phyloP scores from a whole-genome alignment of 2,888 invertebrate species.

The Chironomus riparius region DNA sequence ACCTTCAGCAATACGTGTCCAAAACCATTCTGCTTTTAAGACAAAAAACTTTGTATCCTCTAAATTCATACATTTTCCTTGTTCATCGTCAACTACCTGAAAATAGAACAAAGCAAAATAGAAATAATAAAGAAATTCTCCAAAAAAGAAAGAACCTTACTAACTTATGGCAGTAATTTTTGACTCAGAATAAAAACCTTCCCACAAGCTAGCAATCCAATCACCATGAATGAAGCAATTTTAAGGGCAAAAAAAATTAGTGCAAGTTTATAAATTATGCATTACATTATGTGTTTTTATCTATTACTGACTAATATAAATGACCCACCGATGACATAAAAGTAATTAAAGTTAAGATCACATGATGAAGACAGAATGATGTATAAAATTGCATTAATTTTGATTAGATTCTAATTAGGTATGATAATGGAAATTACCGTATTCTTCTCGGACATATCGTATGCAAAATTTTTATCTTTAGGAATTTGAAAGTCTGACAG shows the following conservation, averaged over 20 bases:
- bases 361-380: background rate
- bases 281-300: background rate
- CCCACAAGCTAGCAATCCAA: background rate
- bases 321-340: too few species aligned
- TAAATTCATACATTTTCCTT: slow-evolving; percentile 43
- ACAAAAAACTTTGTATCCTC: slow-evolving; percentile 60
- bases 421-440: background rate
- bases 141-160: background rate
- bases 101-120: slow-evolving; percentile 17
- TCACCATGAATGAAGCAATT: background rate
- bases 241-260: background rate
- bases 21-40: slow-evolving; percentile 94
- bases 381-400: background rate
- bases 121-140: slow-evolving; percentile 3
- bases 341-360: too few species aligned
- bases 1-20: slow-evolving; percentile 43
- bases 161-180: background rate
- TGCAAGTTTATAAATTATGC: background rate
- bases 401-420: background rate
- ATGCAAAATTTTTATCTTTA: background rate
- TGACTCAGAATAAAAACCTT: background rate
- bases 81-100: slow-evolving; percentile 83
- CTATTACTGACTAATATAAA: too few species aligned
- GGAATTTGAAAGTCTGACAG: background rate
- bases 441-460: background rate